These are phyloP conservation scores for Spea multiplicata DNA, from an alignment of 2,113 vertebrate genomes.

Conservation along the genomic window DNA sequence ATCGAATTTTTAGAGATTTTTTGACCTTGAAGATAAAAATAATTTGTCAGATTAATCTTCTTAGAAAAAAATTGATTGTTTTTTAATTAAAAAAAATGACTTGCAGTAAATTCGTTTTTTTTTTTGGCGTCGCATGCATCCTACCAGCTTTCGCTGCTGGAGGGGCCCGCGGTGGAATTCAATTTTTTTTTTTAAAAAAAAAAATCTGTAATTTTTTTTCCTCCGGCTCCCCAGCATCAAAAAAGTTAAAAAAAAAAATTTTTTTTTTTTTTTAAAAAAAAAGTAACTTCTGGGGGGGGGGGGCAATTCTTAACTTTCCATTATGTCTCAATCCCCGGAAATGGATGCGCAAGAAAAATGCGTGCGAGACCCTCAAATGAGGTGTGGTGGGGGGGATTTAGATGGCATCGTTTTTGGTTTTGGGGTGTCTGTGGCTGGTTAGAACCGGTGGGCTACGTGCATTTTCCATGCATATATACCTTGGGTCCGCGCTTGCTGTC, in stretches of 20 bases:
- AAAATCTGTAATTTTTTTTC: not conserved
- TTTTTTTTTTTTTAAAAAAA: no score
- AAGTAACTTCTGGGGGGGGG: constrained; percentile 58
- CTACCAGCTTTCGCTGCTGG: constrained; percentile 47
- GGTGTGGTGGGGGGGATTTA: constrained; percentile 34
- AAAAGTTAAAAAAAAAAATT: not conserved
- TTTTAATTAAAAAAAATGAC: constrained; percentile 60
- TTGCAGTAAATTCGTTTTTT: constrained; percentile 64
- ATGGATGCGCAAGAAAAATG: constrained; percentile 31
- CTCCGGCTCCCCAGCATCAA: constrained; percentile 40
- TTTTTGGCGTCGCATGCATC: constrained; percentile 74
- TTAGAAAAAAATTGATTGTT: constrained; percentile 52
- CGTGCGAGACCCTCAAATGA: no score
- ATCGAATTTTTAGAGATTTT: constrained; percentile 63
- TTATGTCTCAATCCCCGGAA: constrained; percentile 81
- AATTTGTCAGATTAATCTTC: constrained; percentile 58
- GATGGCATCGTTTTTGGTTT: constrained; percentile 64
- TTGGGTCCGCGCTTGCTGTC: constrained; percentile 99
- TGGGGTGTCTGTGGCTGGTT: constrained; percentile 85
- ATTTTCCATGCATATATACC: constrained; percentile 99
- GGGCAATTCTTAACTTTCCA: constrained; percentile 71
- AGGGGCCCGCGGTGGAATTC: constrained; percentile 2
- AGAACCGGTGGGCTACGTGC: constrained; percentile 98
- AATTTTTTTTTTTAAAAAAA: not conserved
- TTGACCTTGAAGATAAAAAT: constrained; percentile 70